Conservation (phyloP, 2,888 invertebrate species). For the Meloe dianella region DNA sequence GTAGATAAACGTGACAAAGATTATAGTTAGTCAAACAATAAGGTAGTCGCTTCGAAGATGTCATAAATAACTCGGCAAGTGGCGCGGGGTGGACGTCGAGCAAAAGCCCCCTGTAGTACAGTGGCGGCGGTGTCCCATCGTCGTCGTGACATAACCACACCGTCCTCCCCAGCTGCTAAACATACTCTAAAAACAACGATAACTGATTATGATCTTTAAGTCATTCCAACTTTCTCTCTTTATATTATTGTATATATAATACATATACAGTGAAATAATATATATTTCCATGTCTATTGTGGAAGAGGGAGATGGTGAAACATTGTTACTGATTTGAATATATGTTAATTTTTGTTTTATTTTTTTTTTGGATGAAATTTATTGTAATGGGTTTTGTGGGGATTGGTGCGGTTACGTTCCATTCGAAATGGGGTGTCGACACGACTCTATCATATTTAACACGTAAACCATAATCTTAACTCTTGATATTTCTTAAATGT, state of each 20-base stretch:
- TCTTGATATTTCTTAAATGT: slow-evolving; percentile 26
- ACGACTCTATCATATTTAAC: slow-evolving; percentile 53
- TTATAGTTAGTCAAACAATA: slow-evolving; percentile 61
- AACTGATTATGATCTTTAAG: slow-evolving; percentile 52
- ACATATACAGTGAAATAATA: not conserved
- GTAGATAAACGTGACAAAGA: slow-evolving; percentile 60
- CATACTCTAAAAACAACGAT: slow-evolving; percentile 51
- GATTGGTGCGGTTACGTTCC: slow-evolving; percentile 51
- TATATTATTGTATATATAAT: slow-evolving; percentile 40
- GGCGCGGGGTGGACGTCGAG: slow-evolving; percentile 48
- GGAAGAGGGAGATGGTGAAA: slow-evolving; percentile 20
- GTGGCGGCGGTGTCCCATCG: slow-evolving; percentile 42
- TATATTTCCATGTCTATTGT: slow-evolving; percentile 34
- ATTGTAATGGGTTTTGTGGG: slow-evolving; percentile 54
- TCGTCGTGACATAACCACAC: slow-evolving; percentile 42
- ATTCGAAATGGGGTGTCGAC: slow-evolving; percentile 58
- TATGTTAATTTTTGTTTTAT: slow-evolving; percentile 58
- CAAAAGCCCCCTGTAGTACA: slow-evolving; percentile 46
- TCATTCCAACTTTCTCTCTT: slow-evolving; percentile 49
- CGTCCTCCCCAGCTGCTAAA: slow-evolving; percentile 29
- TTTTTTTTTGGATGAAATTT: slow-evolving; percentile 48
- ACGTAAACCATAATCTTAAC: slow-evolving; percentile 43
- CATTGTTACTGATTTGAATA: slow-evolving; percentile 49
- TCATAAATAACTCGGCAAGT: slow-evolving; percentile 58
- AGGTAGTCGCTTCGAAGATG: slow-evolving; percentile 57